Evolutionary conservation across 1,140 invertebrate genomes (phyloP).

Genomic region (Bradysia coprophila): DNA sequence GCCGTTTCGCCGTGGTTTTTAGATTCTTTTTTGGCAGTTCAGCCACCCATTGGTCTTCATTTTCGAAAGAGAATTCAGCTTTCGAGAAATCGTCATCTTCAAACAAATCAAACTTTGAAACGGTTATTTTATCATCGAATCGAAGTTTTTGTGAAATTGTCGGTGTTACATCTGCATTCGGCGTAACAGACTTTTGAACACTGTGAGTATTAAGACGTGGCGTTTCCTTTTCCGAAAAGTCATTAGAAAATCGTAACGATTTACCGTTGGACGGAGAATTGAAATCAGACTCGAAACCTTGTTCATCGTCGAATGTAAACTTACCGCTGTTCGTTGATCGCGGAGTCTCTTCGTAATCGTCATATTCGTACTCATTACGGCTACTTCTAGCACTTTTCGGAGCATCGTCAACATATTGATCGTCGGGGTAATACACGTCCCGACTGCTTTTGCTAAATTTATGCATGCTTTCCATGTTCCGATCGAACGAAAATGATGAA

Average conservation of each 20-base stretch:
- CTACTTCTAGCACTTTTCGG: background rate
- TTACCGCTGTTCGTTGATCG: slow-evolving; percentile 18
- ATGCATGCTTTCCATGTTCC: slow-evolving; percentile 1
- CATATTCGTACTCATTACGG: slow-evolving; percentile 14
- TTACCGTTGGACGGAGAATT: slow-evolving; percentile 10
- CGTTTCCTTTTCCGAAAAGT: slow-evolving; percentile 30
- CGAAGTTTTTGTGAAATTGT: slow-evolving; percentile 14
- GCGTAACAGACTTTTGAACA: no score
- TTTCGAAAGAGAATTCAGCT: slow-evolving; percentile 21
- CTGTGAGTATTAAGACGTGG: slow-evolving; percentile 29
- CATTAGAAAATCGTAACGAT: slow-evolving; percentile 31
- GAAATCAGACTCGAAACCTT: slow-evolving; percentile 23
- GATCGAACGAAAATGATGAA: background rate
- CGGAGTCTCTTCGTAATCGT: slow-evolving; percentile 17
- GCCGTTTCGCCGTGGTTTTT: slow-evolving; percentile 10
- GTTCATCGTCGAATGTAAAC: slow-evolving; percentile 19
- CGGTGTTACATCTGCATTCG: background rate
- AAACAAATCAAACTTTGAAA: slow-evolving; percentile 22
- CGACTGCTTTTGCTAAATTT: background rate
- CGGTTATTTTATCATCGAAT: slow-evolving; percentile 23
- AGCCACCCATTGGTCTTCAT: slow-evolving; percentile 13
- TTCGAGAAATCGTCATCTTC: slow-evolving; percentile 23
- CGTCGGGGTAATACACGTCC: background rate
- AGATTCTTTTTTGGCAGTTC: slow-evolving; percentile 1
- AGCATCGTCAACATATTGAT: background rate